Base-by-base conservation (phyloP, 1,140 invertebrate genomes). In the Reticulitermes speratus region DNA sequence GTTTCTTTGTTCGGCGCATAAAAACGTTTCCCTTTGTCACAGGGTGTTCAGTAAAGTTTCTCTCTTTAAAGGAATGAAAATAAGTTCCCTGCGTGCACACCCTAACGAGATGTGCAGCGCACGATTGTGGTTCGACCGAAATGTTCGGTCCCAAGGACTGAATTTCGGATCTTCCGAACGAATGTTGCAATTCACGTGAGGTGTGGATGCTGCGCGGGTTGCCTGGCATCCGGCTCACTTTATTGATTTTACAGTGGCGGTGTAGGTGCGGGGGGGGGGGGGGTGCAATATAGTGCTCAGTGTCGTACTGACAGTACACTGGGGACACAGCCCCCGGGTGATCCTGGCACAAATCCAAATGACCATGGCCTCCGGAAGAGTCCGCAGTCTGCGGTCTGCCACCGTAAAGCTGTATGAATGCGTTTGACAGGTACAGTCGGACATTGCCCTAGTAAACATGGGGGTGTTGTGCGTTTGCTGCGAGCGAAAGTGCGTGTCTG, bases 241-340 rank as follows among this genome's bases (percentile, higher is more conserved):
- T 75, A 75, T 75, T 75, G 65, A 75, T 75, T 75, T 75, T 75
- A 30, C 65, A 75, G 65, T n/a, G 65, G 2, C 65, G 65, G 65
- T 75, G n/a, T 19, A 30, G n/a, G 25, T 75, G n/a, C n/a, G 65
- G 14, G 65, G n/a, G 65, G 65, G 25, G n/a, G 65, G 14, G 65
- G 65, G 65, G 14, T 75, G n/a, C 25, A 75, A 75, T 75, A 75
- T 19, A 65, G 59, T 65, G 25, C 59, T 65, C 59, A 65, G 59
- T 65, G 14, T 75, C 25, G 65, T 30, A 75, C 65, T 75, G 65
- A 75, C 65, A 30, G 65, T 30, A 30, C 65, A 75, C 65, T n/a
- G n/a, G 65, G 65, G 65, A n/a, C 14, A 12, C 25, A 30, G 25
- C 65, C 65, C 65, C 65, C n/a, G 65, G n/a, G 65, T 75, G n/a